Base-by-base conservation (phyloP, 2,888 invertebrate species). In the Stictocephala bisonia region DNA sequence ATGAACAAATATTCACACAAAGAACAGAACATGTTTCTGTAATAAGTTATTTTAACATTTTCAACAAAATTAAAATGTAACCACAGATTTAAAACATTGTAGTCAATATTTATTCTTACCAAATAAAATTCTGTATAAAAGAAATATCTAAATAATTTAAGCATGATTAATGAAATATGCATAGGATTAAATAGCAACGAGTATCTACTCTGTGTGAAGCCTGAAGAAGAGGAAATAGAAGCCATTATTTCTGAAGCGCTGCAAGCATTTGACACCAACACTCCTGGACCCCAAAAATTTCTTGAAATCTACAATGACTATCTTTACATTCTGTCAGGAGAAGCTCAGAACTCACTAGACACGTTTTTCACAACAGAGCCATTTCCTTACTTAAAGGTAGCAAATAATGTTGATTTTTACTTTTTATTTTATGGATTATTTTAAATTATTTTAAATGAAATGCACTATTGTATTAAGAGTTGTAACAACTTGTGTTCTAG, bases 321-420 rank as follows among this genome's bases (percentile, higher is more conserved):
- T 80, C 83, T 85, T 76, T 91, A 91, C 81, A 86, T 93, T 48
- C 83, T 91, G 44, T 87, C 90, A 75, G 91, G 91, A 0, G 83
- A 85, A 1, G 90, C 91, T 0, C 85, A 88, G 64, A 82, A 84
- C 72, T 85, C 86, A 2, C 82, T 92, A 24, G 80, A 87, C 56
- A 79, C 81, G 4, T 91, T 91, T 82, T 90, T 91, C 79, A 84
- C 80, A 0, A 81, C 82, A 29, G 89, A 90, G 0, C 91, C 91
- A 0, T 84, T 88, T 73, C 91, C 91, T 0, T 86, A 84, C 74
- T 82, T 90, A 1, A 89, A 88, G 85, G 90, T 89, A 76, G 69
- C n/a, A n/a, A n/a, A n/a, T n/a, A n/a, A n/a, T n/a, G n/a, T n/a
- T n/a, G n/a, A n/a, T n/a, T 15, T 67, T 41, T 13, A 20, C 26